Conservation (phyloP, 2,797 vertebrate genomes). For the Brachymystax lenok region DNA sequence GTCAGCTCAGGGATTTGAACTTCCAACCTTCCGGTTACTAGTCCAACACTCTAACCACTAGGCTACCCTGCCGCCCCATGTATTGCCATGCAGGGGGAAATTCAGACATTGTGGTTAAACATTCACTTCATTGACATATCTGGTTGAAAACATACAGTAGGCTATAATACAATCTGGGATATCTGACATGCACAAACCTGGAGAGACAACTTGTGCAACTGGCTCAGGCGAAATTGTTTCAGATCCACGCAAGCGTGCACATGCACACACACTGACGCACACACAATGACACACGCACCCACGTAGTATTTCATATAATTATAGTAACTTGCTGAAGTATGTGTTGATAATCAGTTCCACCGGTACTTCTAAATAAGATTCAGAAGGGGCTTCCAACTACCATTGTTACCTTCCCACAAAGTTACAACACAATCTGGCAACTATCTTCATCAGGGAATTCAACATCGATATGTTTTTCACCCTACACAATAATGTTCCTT, state of each 20-base stretch:
- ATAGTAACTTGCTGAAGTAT: slow-evolving; percentile 62
- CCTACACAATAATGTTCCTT: background rate
- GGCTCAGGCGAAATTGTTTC: slow-evolving; percentile 33
- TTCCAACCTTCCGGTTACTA: too few species aligned
- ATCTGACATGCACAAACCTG: slow-evolving; percentile 20
- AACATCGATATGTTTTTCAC: background rate
- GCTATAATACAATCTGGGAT: slow-evolving; percentile 49
- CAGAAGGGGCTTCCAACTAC: slow-evolving; percentile 26
- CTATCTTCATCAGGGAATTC: slow-evolving; percentile 54
- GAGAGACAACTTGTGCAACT: slow-evolving; percentile 63
- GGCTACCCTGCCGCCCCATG: too few species aligned
- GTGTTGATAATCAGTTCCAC: slow-evolving; percentile 63
- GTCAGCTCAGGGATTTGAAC: too few species aligned
- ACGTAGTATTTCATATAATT: slow-evolving; percentile 63
- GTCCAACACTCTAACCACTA: too few species aligned
- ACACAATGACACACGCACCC: slow-evolving; percentile 34
- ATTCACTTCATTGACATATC: slow-evolving; percentile 62
- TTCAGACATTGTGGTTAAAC: slow-evolving; percentile 39
- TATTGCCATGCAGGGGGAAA: slow-evolving; percentile 49
- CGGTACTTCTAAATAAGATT: slow-evolving; percentile 51
- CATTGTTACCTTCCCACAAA: slow-evolving; percentile 46
- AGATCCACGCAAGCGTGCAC: background rate
- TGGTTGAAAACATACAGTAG: slow-evolving; percentile 66
- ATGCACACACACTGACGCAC: background rate
- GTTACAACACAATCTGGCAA: slow-evolving; percentile 41